Evolutionary conservation across 1,140 invertebrate genomes (phyloP).

Genomic region (Neomicropteryx cornuta): DNA sequence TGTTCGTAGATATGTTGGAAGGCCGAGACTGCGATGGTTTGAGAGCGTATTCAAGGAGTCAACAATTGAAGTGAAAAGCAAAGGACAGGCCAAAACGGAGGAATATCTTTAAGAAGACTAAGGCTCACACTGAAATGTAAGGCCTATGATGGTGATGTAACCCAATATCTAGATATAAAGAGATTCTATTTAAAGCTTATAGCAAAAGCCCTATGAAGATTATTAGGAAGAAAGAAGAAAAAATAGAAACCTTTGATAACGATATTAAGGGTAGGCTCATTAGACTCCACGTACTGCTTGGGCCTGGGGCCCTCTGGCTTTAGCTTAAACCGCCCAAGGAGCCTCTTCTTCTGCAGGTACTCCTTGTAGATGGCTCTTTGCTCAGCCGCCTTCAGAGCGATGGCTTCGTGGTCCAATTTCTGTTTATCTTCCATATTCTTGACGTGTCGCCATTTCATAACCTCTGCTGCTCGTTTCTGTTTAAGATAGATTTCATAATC

Average conservation of each 20-base stretch:
- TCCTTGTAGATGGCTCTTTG: slow-evolving; percentile 59
- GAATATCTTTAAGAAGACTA: too few relatives aligned
- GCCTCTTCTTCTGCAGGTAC: slow-evolving; percentile 48
- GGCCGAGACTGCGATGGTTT: too few relatives aligned
- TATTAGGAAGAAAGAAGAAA: too few relatives aligned
- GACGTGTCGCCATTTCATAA: slow-evolving; percentile 52
- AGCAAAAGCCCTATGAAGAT: too few relatives aligned
- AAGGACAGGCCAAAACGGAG: too few relatives aligned
- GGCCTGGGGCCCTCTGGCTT: slow-evolving; percentile 38
- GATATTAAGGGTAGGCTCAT: slow-evolving; percentile 34
- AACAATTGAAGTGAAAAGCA: too few relatives aligned
- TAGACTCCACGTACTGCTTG: slow-evolving; percentile 44
- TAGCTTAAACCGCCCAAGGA: slow-evolving; percentile 42
- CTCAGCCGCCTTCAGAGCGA: slow-evolving; percentile 54
- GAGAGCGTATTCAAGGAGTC: too few relatives aligned
- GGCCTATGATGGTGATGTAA: too few relatives aligned
- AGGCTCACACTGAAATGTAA: too few relatives aligned
- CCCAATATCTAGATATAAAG: too few relatives aligned
- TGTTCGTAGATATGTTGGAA: too few relatives aligned
- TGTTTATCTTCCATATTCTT: slow-evolving; percentile 49
- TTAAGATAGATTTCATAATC: slow-evolving; percentile 8
- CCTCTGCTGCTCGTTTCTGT: slow-evolving; percentile 57
- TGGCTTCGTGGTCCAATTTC: slow-evolving; percentile 46
- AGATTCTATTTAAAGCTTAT: too few relatives aligned
- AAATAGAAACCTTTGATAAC: slow-evolving; percentile 38